Conservation (phyloP, 2,113 vertebrate species). For the Morphnarchus princeps region DNA sequence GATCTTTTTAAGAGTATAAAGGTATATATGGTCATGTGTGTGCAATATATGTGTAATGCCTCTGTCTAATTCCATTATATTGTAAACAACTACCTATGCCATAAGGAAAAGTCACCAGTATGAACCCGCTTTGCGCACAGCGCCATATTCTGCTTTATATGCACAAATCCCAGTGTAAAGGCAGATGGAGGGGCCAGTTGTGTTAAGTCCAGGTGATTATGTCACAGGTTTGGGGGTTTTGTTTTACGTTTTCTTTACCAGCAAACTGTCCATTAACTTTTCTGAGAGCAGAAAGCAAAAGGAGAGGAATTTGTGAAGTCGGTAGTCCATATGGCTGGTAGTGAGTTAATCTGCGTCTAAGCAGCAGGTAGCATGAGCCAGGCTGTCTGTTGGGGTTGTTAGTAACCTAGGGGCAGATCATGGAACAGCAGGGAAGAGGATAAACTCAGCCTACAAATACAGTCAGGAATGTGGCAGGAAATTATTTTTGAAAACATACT, state of each 20-base stretch:
- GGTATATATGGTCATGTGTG: background rate
- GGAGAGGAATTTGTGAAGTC: conserved; percentile 78
- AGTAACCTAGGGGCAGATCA: conserved; percentile 81
- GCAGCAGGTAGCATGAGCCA: conserved; percentile 79
- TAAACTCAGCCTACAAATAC: conserved; percentile 77
- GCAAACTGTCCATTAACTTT: conserved; percentile 71
- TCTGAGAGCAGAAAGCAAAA: conserved; percentile 66
- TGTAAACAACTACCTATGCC: background rate
- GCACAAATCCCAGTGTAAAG: conserved; percentile 25
- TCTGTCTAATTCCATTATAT: background rate
- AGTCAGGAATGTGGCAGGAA: conserved; percentile 83
- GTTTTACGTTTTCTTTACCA: conserved; percentile 25
- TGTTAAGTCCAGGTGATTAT: conserved; percentile 65
- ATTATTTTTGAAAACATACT: conserved; percentile 78
- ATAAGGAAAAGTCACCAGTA: background rate
- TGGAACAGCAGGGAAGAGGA: conserved; percentile 80
- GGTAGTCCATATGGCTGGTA: conserved; percentile 79
- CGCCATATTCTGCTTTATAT: background rate
- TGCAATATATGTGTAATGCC: background rate
- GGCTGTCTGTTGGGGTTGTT: conserved; percentile 81
- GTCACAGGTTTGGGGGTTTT: conserved; percentile 57
- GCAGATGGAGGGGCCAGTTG: conserved; percentile 74
- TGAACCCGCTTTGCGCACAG: background rate
- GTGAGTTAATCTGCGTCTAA: conserved; percentile 76
- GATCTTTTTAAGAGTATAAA: background rate